Conservation (phyloP, 2,797 vertebrate species). For the Tangara arthus region DNA sequence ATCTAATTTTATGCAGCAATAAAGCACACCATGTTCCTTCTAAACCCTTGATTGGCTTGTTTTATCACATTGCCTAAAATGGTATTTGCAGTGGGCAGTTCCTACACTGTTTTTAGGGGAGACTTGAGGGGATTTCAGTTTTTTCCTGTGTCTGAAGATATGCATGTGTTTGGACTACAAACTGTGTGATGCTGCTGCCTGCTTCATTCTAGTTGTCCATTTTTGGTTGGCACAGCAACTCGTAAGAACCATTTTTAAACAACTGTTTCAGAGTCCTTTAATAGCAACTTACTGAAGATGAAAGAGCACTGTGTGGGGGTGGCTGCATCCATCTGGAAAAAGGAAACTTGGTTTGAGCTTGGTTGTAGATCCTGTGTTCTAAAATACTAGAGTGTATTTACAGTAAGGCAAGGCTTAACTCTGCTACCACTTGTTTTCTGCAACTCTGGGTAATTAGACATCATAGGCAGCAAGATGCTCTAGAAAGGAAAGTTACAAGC, state of each 20-base stretch:
- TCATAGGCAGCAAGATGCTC: not conserved
- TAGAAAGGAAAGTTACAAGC: not conserved
- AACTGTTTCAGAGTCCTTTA: conserved; percentile 9
- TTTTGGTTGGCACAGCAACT: conserved; percentile 43
- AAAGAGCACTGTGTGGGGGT: not conserved
- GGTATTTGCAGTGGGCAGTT: not conserved
- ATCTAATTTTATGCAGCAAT: not conserved
- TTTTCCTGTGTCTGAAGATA: not conserved
- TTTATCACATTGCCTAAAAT: not conserved
- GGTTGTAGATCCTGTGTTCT: not conserved
- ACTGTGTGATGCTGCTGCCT: not conserved
- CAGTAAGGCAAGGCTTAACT: not conserved
- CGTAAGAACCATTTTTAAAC: conserved; percentile 28
- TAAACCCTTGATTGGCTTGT: not conserved
- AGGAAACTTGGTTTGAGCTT: not conserved
- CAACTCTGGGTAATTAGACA: not conserved
- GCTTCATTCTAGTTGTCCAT: not conserved
- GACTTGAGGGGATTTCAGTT: not conserved
- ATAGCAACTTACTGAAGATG: not conserved
- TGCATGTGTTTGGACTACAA: not conserved
- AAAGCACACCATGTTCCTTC: not conserved
- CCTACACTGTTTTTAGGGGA: not conserved
- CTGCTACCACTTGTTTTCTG: not conserved
- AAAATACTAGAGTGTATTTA: not conserved
- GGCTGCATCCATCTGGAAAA: not conserved